Conservation (phyloP, 2,113 vertebrate genomes). For the Nematolebias whitei region DNA sequence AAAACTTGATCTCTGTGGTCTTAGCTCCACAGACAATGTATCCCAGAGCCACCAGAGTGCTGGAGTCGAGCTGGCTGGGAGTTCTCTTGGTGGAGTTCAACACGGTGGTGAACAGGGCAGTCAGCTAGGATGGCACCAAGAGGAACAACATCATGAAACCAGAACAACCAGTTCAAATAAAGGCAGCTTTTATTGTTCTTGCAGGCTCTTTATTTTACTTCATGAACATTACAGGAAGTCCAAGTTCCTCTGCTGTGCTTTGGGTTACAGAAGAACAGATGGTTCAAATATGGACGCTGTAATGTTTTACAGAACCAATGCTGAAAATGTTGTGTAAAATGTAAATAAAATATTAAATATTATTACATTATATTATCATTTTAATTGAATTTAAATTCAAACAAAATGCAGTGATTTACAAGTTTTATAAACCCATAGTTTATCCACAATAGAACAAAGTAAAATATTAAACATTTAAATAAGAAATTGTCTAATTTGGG, state of each 20-base stretch:
- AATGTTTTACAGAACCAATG: neutral
- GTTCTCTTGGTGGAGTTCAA: slow-evolving; percentile 71
- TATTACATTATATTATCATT: too few relatives aligned
- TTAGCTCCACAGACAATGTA: slow-evolving; percentile 80
- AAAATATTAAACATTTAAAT: too few relatives aligned
- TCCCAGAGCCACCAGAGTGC: slow-evolving; percentile 79
- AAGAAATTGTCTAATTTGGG: too few relatives aligned
- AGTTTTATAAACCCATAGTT: too few relatives aligned
- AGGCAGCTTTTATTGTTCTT: neutral
- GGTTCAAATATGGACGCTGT: neutral
- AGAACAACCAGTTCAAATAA: too few relatives aligned
- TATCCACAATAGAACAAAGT: too few relatives aligned
- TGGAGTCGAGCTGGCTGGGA: slow-evolving; percentile 76
- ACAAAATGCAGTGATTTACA: too few relatives aligned
- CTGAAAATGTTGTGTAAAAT: too few relatives aligned
- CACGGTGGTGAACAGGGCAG: slow-evolving; percentile 62
- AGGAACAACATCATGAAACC: neutral
- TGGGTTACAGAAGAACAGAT: neutral
- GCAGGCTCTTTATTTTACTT: neutral
- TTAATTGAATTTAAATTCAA: too few relatives aligned
- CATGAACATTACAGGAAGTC: neutral
- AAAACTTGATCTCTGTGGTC: slow-evolving; percentile 60
- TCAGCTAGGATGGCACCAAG: slow-evolving; percentile 61
- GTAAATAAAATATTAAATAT: too few relatives aligned
- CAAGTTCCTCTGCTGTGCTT: too few relatives aligned